A percentile compares a stretch with the other conserved stretches of the same genome.
phyloP scores from a whole-genome alignment of 2,113 vertebrate species.

The Ariopsis seemanni region DNA sequence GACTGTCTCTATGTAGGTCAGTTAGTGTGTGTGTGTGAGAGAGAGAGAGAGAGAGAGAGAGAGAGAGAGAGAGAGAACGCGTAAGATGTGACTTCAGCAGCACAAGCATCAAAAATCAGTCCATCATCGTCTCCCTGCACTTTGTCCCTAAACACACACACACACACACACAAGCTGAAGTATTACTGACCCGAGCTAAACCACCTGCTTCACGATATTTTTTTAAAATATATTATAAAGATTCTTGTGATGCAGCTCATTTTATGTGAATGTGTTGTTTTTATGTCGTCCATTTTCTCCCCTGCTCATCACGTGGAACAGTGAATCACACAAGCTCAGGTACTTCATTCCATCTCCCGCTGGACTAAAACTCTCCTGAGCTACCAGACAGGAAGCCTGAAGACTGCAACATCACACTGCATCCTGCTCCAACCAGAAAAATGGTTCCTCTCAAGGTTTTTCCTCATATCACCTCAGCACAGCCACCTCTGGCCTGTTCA shows the following conservation, averaged over 20 bases:
- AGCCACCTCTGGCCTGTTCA: background rate
- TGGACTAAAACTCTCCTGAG: slow-evolving; percentile 1
- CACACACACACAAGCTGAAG: slow-evolving; percentile 3
- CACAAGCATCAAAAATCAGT: slow-evolving; percentile 59
- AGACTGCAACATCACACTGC: background rate
- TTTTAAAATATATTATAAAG: background rate
- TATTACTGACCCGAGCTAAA: background rate
- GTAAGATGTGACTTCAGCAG: slow-evolving; percentile 48
- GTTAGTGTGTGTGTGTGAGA: background rate
- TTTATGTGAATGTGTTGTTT: background rate
- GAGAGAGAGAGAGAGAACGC: slow-evolving; percentile 1
- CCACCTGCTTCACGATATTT: background rate
- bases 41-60: background rate
- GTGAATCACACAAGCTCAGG: background rate
- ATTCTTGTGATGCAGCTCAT: background rate
- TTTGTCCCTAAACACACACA: slow-evolving; percentile 26
- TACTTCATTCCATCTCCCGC: background rate
- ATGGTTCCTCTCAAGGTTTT: background rate
- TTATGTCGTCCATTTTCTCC: background rate
- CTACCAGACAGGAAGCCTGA: background rate
- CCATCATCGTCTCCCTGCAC: slow-evolving; percentile 45
- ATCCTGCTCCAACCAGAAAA: background rate
- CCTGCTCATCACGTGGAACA: background rate
- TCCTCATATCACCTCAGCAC: background rate
- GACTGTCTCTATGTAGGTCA: no score